Percentiles rank a stretch among this genome's conserved stretches.
phyloP scores from a whole-genome alignment of 2,888 invertebrate species.

The Tyria jacobaeae region DNA sequence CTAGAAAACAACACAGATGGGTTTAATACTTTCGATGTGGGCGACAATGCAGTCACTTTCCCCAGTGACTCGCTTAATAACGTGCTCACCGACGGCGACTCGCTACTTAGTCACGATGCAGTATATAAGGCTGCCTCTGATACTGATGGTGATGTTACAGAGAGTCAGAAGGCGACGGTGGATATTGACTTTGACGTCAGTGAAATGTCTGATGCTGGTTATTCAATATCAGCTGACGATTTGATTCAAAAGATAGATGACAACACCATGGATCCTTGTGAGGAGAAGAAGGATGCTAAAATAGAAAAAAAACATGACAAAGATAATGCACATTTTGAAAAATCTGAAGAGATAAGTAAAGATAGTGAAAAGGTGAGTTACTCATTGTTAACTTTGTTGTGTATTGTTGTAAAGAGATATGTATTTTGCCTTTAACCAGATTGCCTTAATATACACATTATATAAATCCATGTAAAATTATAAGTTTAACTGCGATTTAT shows the following conservation, averaged over 20 bases:
- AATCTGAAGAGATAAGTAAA: slow-evolving; percentile 21
- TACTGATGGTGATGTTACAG: slow-evolving; percentile 69
- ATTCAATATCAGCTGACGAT: slow-evolving; percentile 50
- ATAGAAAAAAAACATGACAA: slow-evolving; percentile 17
- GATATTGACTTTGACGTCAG: slow-evolving; percentile 58
- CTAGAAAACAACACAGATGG: slow-evolving; percentile 74
- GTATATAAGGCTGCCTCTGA: slow-evolving; percentile 66
- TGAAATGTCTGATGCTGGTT: slow-evolving; percentile 55
- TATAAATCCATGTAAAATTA: too few relatives aligned
- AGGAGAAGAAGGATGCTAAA: slow-evolving; percentile 29
- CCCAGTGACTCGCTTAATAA: slow-evolving; percentile 76
- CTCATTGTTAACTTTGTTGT: background rate
- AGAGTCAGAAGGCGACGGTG: slow-evolving; percentile 59
- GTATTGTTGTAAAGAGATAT: background rate
- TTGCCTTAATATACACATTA: background rate
- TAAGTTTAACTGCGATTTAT: too few relatives aligned
- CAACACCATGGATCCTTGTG: slow-evolving; percentile 35
- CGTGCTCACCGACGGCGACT: slow-evolving; percentile 76
- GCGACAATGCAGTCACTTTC: slow-evolving; percentile 80
- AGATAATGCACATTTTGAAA: slow-evolving; percentile 14
- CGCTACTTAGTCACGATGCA: slow-evolving; percentile 67
- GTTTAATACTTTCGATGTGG: slow-evolving; percentile 79
- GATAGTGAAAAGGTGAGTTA: slow-evolving; percentile 12
- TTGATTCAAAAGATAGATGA: slow-evolving; percentile 47
- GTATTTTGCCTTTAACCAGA: background rate